These are phyloP conservation scores for Mormoops blainvillei DNA, from an alignment of 2,113 vertebrate species.

Conservation along the genomic window DNA sequence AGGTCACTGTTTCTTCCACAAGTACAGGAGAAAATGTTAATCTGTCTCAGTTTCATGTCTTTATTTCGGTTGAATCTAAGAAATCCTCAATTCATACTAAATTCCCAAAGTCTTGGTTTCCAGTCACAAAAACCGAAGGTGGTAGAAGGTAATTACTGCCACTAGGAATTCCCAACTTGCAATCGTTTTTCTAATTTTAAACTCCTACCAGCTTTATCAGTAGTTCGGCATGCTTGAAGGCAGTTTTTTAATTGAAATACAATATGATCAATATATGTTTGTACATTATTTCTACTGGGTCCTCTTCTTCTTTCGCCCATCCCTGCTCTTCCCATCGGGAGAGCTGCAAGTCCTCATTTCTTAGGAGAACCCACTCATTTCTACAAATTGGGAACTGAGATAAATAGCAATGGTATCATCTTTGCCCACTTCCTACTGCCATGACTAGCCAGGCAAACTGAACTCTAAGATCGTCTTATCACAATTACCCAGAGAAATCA, in stretches of 20 bases:
- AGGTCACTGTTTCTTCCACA: neutral
- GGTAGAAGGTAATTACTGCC: neutral
- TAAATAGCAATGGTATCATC: neutral
- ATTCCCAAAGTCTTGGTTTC: neutral
- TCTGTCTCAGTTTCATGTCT: neutral
- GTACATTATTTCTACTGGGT: neutral
- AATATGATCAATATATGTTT: neutral
- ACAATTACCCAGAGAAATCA: neutral
- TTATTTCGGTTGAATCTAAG: neutral
- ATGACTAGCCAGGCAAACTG: neutral
- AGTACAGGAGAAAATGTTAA: neutral
- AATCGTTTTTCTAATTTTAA: neutral
- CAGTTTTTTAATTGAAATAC: neutral
- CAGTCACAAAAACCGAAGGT: neutral
- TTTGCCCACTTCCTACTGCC: neutral
- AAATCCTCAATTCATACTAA: conserved; percentile 1
- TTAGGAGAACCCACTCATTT: neutral
- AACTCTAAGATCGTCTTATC: neutral
- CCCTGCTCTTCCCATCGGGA: neutral
- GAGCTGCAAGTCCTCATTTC: neutral
- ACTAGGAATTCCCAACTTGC: neutral
- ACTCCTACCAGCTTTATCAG: neutral
- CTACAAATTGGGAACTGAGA: conserved; percentile 11
- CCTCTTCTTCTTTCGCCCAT: neutral
- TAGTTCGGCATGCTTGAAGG: neutral